Evolutionary conservation across 2,888 invertebrate species (phyloP), one percentile per base, ranked within the genome.

Genomic region (Drosophila setosimentum): DNA sequence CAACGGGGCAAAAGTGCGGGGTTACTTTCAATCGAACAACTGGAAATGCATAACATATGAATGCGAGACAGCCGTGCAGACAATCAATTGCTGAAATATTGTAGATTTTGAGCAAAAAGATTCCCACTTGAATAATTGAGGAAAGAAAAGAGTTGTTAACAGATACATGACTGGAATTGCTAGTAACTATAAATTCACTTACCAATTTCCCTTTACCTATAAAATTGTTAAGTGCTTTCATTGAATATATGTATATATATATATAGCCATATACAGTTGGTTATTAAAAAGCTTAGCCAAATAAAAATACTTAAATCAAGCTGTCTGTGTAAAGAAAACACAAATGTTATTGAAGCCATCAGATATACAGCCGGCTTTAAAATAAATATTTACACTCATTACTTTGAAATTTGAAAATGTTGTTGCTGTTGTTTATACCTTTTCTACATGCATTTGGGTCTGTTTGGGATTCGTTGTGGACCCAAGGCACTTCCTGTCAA

Each of bases 401-500:
- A 16, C 21, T 21, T 16, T 3, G 0, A n/a, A 40, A 10, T 40
- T 4, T 5, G 16, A 16, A 35, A 35, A 35, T 40, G 4, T 40
- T 32, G 10, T n/a, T n/a, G 40, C n/a, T 42, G 40, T 30, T 18
- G 24, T 49, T 60, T 8, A 1, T 24, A 27, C 2, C 18, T 18
- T 37, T 55, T 59, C 6, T 53, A 54, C 61, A 54, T 62, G 35
- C 53, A 37, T 59, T 57, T 45, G 8, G 21, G 48, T 6, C 10
- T 51, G 33, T 16, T 6, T 40, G 21, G 13, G 29, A 45, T 51
- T 58, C 33, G 48, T 16, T 21, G 24, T 50, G 42, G 21, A 27
- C 16, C 35, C 29, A 37, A 37, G 35, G 13, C 50, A 70, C 48
- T 77, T 77, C 70, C 79, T 77, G 70, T 50, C 30, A 21, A 48